phyloP scores from a whole-genome alignment of 2,113 vertebrate genomes.

The Nannospalax galili region DNA sequence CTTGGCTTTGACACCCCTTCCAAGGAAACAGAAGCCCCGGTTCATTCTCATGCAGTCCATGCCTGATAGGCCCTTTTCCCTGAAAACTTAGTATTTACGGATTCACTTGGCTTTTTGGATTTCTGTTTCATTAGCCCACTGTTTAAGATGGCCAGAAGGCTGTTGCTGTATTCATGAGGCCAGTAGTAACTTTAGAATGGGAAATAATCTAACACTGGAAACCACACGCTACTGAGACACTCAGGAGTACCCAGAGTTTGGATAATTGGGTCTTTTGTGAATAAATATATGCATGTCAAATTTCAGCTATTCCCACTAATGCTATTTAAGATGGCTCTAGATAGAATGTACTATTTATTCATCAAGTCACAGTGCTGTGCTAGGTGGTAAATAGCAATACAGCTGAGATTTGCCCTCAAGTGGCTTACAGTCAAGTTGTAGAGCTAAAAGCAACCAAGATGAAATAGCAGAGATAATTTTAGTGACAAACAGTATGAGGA shows the following conservation, averaged over 20 bases:
- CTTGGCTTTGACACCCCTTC: neutral
- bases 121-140: neutral
- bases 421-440: neutral
- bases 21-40: neutral
- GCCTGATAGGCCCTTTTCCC: rapidly evolving
- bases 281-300: neutral
- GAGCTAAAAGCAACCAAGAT: neutral
- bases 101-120: neutral
- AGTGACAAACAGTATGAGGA: neutral
- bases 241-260: neutral
- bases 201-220: neutral
- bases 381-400: neutral
- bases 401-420: neutral
- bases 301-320: neutral
- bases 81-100: neutral
- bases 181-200: neutral
- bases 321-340: neutral
- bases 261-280: neutral
- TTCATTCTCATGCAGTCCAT: rapidly evolving
- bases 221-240: neutral
- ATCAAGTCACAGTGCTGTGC: neutral
- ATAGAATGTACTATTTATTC: neutral
- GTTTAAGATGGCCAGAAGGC: neutral
- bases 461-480: neutral
- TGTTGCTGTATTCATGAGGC: neutral